Evolutionary conservation across 2,113 vertebrate species (phyloP).

Genomic region (Nicator chloris): DNA sequence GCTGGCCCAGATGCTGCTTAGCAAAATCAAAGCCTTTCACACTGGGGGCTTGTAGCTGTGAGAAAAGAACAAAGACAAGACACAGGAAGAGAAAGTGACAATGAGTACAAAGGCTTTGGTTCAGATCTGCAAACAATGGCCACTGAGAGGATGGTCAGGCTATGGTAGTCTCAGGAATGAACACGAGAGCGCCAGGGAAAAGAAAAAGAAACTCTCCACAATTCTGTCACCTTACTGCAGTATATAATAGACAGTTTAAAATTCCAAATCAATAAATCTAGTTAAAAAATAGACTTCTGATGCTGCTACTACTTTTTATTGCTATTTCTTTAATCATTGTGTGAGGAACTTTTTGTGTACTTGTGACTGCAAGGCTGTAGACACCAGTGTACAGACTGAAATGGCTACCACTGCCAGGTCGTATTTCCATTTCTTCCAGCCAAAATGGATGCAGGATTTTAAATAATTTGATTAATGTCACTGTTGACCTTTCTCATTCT

Average conservation of each 20-base stretch:
- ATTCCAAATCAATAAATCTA: not conserved
- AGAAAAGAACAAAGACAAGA: conserved; percentile 24
- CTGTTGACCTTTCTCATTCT: not conserved
- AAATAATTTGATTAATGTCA: not conserved
- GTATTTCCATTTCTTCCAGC: not conserved
- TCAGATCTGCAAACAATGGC: not conserved
- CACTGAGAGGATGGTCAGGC: not conserved
- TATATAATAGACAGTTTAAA: not conserved
- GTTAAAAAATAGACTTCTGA: not conserved
- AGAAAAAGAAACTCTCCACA: not conserved
- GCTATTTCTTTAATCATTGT: not conserved
- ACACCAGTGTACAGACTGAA: not conserved
- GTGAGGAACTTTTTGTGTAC: not conserved
- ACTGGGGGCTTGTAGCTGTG: conserved; percentile 90
- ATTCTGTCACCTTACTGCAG: not conserved
- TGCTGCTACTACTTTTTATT: not conserved
- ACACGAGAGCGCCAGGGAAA: not conserved
- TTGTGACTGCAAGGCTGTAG: not conserved
- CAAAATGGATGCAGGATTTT: not conserved
- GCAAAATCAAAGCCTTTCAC: conserved; percentile 99
- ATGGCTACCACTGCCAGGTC: not conserved
- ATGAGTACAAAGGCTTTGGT: not conserved
- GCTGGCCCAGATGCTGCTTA: conserved; percentile 97
- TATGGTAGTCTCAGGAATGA: not conserved
- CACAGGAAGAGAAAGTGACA: not conserved